Evolutionary conservation across 2,797 vertebrate species (phyloP).

Genomic region (Vireo griseus): DNA sequence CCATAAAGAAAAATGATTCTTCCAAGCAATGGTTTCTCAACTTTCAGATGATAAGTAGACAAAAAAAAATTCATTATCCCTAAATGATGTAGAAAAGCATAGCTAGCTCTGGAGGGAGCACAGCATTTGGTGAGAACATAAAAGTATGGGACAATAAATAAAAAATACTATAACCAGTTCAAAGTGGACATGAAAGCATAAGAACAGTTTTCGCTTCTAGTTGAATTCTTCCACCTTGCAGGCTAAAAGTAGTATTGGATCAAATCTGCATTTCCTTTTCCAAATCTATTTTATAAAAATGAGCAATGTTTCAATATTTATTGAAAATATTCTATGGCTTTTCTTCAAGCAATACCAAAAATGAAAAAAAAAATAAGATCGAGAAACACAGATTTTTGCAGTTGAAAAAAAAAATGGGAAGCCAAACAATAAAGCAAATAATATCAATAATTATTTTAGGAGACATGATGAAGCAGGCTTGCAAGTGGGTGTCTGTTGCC

Average conservation of each 20-base stretch:
- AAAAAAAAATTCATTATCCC: background rate
- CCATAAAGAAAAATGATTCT: background rate
- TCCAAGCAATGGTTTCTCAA: background rate
- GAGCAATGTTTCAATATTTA: background rate
- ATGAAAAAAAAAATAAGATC: background rate
- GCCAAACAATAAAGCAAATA: background rate
- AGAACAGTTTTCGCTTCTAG: background rate
- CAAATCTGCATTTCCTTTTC: background rate
- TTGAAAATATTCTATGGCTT: background rate
- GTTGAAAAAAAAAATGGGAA: background rate
- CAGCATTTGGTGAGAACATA: background rate
- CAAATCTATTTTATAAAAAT: background rate
- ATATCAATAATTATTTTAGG: constrained; percentile 43
- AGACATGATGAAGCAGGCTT: constrained; percentile 21
- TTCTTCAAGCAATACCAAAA: background rate
- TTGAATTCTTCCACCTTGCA: background rate
- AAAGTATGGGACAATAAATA: background rate
- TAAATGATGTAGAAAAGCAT: background rate
- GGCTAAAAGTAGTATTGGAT: background rate
- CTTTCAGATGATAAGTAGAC: background rate
- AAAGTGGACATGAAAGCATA: background rate
- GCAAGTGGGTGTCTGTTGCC: constrained; percentile 24
- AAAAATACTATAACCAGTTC: background rate
- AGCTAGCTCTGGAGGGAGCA: background rate
- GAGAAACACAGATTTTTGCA: background rate